phyloP scores from a whole-genome alignment of 2,888 invertebrate genomes.

The Phengaris arion region DNA sequence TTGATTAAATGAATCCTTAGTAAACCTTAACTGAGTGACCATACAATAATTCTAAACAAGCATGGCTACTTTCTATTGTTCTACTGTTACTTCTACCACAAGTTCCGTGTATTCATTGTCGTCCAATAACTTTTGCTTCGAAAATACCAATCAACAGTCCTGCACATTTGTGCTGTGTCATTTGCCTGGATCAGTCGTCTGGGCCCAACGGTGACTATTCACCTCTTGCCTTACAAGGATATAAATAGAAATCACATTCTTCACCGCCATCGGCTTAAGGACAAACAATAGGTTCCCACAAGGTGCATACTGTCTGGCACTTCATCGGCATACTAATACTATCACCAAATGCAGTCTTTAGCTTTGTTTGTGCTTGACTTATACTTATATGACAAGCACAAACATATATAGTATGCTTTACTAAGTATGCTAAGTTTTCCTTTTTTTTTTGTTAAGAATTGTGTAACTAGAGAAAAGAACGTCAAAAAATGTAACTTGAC shows the following conservation, averaged over 20 bases:
- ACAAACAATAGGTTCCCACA: constrained; percentile 24
- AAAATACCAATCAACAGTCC: not conserved
- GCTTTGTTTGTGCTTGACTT: constrained; percentile 2
- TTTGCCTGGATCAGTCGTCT: not conserved
- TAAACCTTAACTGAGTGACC: too few species aligned
- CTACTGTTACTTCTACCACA: too few species aligned
- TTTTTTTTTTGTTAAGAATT: not conserved
- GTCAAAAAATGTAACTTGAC: too few species aligned
- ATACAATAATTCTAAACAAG: too few species aligned
- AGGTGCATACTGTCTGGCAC: constrained; percentile 21
- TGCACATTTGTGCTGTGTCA: not conserved
- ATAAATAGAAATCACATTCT: constrained; percentile 28
- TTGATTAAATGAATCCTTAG: too few species aligned
- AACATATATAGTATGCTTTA: not conserved
- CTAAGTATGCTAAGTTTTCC: not conserved
- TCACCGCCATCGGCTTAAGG: not conserved
- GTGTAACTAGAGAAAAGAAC: too few species aligned
- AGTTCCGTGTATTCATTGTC: too few species aligned
- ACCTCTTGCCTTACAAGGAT: constrained; percentile 1
- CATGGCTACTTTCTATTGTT: too few species aligned
- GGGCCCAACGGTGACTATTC: not conserved
- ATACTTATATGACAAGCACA: too few species aligned
- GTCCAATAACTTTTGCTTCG: too few species aligned
- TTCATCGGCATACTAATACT: constrained; percentile 21
- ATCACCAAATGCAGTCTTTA: constrained; percentile 16